phyloP scores from a whole-genome alignment of 2,113 vertebrate species.

The Anoura caudifer region DNA sequence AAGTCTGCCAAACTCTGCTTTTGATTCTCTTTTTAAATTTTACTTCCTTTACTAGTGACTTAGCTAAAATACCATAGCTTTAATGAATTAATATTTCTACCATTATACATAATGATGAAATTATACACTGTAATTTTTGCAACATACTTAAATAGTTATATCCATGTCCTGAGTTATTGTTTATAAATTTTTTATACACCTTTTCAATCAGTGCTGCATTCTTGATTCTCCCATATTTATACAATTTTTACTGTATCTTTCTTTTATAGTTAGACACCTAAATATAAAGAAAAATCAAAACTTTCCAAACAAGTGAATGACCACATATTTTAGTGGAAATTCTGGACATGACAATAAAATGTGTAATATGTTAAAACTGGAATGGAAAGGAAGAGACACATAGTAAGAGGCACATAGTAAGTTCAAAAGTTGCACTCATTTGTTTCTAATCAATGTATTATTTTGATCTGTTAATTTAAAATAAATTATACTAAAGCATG shows the following conservation, averaged over 20 bases:
- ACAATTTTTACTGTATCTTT: background rate
- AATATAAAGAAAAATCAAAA: background rate
- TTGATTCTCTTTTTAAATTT: background rate
- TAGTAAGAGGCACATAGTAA: background rate
- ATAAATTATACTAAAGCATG: background rate
- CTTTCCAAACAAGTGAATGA: background rate
- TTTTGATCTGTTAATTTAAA: background rate
- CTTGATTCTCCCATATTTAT: background rate
- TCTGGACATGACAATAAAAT: background rate
- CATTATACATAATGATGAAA: background rate
- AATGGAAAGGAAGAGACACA: background rate
- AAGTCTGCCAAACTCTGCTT: background rate
- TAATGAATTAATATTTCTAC: background rate
- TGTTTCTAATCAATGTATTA: background rate
- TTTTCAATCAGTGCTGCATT: background rate
- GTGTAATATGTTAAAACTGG: background rate
- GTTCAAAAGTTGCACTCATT: background rate
- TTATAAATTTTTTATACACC: background rate
- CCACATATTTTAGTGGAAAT: background rate
- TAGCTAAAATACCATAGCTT: background rate
- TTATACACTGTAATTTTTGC: background rate
- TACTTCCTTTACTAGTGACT: background rate
- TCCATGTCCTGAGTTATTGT: background rate
- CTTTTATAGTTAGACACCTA: background rate
- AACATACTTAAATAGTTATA: background rate